Percentiles rank a stretch among this genome's conserved stretches.
Conservation (phyloP, 2,113 vertebrate genomes). For the Chionis minor region DNA sequence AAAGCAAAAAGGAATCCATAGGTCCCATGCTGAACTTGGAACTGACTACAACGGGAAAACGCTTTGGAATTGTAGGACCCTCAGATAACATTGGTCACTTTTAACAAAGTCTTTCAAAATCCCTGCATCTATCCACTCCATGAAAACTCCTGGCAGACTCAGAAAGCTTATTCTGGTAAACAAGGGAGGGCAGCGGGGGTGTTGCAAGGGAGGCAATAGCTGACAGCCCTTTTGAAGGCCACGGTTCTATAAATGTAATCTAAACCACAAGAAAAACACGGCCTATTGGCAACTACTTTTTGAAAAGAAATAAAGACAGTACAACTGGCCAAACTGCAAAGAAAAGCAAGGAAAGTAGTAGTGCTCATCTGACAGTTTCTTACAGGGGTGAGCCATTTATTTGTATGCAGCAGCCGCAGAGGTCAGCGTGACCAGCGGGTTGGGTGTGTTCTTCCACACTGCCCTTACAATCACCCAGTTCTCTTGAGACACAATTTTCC, state of each 20-base stretch:
- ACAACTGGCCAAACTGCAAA: background rate
- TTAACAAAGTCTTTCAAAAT: background rate
- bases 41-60: background rate
- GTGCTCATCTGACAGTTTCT: background rate
- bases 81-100: background rate
- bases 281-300: background rate
- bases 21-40: background rate
- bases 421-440: background rate
- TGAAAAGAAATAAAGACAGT: background rate
- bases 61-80: background rate
- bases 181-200: fast-evolving
- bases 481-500: background rate
- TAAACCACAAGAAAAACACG: background rate
- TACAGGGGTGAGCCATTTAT: fast-evolving
- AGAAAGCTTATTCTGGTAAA: background rate
- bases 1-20: background rate
- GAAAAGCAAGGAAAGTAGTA: background rate
- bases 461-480: background rate
- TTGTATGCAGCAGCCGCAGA: background rate
- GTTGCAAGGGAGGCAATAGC: background rate
- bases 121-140: background rate
- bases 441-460: fast-evolving
- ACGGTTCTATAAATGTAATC: background rate
- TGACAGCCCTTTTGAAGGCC: background rate
- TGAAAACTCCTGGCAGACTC: background rate